Evolutionary conservation across 2,888 invertebrate genomes (phyloP).

Genomic region (Exephanes ischioxanthus): DNA sequence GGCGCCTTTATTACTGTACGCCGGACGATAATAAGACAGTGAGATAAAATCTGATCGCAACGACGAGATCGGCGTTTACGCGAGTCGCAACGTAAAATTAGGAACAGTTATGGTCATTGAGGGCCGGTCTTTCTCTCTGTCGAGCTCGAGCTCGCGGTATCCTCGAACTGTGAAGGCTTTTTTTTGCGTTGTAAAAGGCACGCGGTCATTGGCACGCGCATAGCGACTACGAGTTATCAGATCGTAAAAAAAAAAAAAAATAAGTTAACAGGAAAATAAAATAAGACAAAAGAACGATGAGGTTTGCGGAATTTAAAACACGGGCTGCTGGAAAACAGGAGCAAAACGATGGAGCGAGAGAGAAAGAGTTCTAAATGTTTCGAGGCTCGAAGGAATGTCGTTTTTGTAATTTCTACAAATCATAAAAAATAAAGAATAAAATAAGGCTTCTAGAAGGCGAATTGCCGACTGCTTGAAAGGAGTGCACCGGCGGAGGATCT

Average conservation of each 20-base stretch:
- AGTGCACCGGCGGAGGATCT: conserved; percentile 33
- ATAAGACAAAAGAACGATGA: conserved; percentile 14
- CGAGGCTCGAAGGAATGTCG: too few species aligned
- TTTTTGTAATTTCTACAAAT: too few species aligned
- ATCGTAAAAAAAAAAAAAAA: conserved; percentile 34
- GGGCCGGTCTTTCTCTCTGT: not conserved
- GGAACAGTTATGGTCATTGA: conserved; percentile 62
- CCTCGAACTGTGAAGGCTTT: conserved; percentile 24
- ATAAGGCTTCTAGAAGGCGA: conserved; percentile 21
- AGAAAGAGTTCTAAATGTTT: too few species aligned
- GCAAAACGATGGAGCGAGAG: not conserved
- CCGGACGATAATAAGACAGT: conserved; percentile 58
- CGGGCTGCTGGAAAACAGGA: not conserved
- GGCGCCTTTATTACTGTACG: conserved; percentile 37
- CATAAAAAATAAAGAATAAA: not conserved
- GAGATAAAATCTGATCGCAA: conserved; percentile 65
- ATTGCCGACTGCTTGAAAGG: not conserved
- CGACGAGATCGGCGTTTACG: conserved; percentile 59
- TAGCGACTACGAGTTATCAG: conserved; percentile 34
- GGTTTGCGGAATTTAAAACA: conserved; percentile 43
- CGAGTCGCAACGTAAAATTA: conserved; percentile 64
- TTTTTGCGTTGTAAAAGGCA: conserved; percentile 46
- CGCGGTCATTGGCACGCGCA: conserved; percentile 63
- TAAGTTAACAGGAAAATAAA: conserved; percentile 20
- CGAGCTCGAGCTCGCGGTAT: conserved; percentile 26